phyloP scores from a whole-genome alignment of 2,888 invertebrate genomes.

The Luperina testacea region DNA sequence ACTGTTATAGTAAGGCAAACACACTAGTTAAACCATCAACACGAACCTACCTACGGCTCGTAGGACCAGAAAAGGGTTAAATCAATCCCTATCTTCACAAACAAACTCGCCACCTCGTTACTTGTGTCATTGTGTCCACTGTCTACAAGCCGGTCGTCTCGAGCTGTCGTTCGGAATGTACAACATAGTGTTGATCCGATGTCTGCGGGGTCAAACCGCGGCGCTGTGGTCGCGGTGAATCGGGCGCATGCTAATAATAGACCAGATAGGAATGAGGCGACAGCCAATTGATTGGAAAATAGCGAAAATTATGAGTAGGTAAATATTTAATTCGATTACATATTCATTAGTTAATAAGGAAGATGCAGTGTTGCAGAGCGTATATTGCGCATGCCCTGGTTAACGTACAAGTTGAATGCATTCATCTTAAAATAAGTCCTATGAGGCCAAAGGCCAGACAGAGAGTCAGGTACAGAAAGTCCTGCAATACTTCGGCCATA shows the following conservation, averaged over 20 bases:
- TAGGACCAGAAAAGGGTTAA: not conserved
- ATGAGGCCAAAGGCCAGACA: too few species aligned
- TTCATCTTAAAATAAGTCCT: not conserved
- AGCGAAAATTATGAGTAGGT: conserved; percentile 26
- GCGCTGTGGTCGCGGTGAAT: conserved; percentile 72
- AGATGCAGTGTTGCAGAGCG: not conserved
- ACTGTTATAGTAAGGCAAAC: not conserved
- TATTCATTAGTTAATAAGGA: not conserved
- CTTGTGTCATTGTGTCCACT: not conserved
- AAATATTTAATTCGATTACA: conserved; percentile 1
- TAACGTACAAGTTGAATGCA: not conserved
- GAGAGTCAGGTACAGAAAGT: not conserved
- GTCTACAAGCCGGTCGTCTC: conserved; percentile 1
- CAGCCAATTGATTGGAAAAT: conserved; percentile 57
- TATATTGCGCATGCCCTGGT: not conserved
- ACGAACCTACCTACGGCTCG: not conserved
- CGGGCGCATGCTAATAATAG: conserved; percentile 62
- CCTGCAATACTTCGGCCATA: not conserved
- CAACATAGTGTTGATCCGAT: conserved; percentile 69
- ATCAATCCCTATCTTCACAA: not conserved
- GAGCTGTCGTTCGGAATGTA: conserved; percentile 45
- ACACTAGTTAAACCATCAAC: not conserved
- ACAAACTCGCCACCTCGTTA: not conserved
- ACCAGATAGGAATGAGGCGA: conserved; percentile 53
- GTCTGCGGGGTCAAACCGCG: conserved; percentile 76